phyloP scores from a whole-genome alignment of 1,140 invertebrate species.

The Leucophenga varia region DNA sequence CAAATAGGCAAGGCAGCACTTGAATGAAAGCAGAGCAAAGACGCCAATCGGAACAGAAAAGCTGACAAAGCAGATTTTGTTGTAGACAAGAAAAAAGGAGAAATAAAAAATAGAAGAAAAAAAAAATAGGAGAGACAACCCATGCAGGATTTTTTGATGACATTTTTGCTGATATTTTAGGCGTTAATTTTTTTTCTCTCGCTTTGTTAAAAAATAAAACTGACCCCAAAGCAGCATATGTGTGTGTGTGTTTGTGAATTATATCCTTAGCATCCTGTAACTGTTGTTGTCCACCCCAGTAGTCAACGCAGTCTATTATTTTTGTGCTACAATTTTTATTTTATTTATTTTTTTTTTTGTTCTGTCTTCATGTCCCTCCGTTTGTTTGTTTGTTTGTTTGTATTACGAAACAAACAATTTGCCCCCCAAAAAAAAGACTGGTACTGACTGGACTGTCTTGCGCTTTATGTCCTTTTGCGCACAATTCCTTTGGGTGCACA shows the following conservation, averaged over 20 bases:
- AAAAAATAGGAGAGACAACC: too few relatives aligned
- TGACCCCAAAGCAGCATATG: constrained; percentile 33
- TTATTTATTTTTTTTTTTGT: too few relatives aligned
- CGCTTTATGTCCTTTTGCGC: not conserved
- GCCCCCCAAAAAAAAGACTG: too few relatives aligned
- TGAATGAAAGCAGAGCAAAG: constrained; percentile 21
- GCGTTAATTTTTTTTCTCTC: constrained; percentile 23
- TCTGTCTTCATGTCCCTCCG: too few relatives aligned
- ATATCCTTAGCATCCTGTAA: too few relatives aligned
- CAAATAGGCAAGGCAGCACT: too few relatives aligned
- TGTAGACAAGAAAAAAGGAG: too few relatives aligned
- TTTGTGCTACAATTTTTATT: too few relatives aligned
- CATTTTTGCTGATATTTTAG: constrained; percentile 44
- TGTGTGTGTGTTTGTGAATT: too few relatives aligned
- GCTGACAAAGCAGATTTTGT: constrained; percentile 36
- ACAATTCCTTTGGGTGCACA: constrained; percentile 42
- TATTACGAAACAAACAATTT: constrained; percentile 38
- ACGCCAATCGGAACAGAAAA: constrained; percentile 18
- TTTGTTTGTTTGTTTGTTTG: constrained; percentile 21
- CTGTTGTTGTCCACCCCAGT: too few relatives aligned
- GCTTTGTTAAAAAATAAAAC: constrained; percentile 16
- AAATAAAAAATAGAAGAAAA: too few relatives aligned
- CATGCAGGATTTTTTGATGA: constrained; percentile 18
- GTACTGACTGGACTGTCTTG: constrained; percentile 24
- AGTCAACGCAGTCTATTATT: too few relatives aligned